phyloP scores from a whole-genome alignment of 2,888 invertebrate species.

The Hololepta plana region DNA sequence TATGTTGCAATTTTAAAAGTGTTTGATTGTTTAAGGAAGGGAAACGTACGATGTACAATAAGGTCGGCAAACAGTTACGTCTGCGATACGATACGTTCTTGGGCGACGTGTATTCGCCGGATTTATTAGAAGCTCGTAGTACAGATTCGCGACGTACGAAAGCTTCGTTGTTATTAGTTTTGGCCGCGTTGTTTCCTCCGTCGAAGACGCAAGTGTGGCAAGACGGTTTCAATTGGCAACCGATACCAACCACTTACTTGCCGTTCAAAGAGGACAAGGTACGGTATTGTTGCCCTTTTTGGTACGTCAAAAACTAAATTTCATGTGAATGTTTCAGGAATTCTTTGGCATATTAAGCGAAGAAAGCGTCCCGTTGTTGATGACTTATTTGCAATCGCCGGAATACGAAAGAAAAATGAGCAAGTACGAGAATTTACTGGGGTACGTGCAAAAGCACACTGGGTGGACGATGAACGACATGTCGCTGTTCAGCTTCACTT shows the following conservation, averaged over 20 bases:
- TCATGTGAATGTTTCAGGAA: too few relatives aligned
- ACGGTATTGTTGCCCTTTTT: too few relatives aligned
- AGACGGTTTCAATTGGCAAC: constrained; percentile 7
- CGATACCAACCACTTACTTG: constrained; percentile 6
- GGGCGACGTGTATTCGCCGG: constrained; percentile 32
- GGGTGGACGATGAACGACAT: constrained; percentile 6
- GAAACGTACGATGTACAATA: constrained; percentile 38
- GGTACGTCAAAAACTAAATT: too few relatives aligned
- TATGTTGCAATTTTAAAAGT: neutral
- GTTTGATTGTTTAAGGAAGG: constrained; percentile 31
- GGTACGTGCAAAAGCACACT: constrained; percentile 6
- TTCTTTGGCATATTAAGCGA: too few relatives aligned
- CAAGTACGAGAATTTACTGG: constrained; percentile 5
- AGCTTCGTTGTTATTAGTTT: constrained; percentile 43
- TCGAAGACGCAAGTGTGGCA: constrained; percentile 25
- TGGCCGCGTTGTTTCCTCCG: constrained; percentile 47
- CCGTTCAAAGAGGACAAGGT: constrained; percentile 7
- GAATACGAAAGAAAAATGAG: constrained; percentile 4
- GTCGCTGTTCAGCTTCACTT: neutral
- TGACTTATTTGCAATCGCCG: too few relatives aligned
- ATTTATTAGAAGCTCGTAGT: constrained; percentile 39
- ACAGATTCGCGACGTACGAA: constrained; percentile 49
- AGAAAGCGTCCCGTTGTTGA: too few relatives aligned
- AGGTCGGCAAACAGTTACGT: constrained; percentile 38
- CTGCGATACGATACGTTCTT: constrained; percentile 38